phyloP scores from a whole-genome alignment of 2,888 invertebrate genomes.

The Catocala nupta region DNA sequence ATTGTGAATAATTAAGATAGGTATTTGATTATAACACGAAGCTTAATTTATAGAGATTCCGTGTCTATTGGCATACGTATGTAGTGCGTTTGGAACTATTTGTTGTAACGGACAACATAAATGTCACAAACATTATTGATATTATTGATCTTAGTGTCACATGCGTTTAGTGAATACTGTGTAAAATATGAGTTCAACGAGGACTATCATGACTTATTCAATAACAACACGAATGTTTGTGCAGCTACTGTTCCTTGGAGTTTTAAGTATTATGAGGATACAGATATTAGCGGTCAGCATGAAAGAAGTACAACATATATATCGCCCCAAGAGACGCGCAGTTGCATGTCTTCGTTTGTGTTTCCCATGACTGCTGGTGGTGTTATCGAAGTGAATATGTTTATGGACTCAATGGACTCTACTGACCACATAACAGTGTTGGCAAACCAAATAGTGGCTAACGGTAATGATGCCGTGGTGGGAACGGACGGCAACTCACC shows the following conservation, averaged over 20 bases:
- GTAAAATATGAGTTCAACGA: conserved; percentile 63
- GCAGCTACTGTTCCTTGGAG: background rate
- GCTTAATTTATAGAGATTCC: conserved; percentile 52
- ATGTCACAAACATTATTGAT: conserved; percentile 45
- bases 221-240: background rate
- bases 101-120: conserved; percentile 21
- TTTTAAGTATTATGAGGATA: conserved; percentile 33
- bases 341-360: conserved; percentile 48
- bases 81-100: conserved; percentile 35
- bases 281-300: conserved; percentile 47
- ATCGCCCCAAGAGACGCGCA: conserved; percentile 32
- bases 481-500: conserved; percentile 15
- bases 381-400: conserved; percentile 59
- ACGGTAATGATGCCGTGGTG: conserved; percentile 36
- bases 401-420: conserved; percentile 44
- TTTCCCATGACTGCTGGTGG: conserved; percentile 58
- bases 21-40: conserved; percentile 48
- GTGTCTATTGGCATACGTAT: conserved; percentile 45
- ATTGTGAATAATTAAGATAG: conserved; percentile 52
- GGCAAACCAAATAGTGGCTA: conserved; percentile 40
- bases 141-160: conserved; percentile 36
- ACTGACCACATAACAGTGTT: conserved; percentile 55
- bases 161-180: conserved; percentile 58
- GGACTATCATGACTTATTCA: conserved; percentile 40
- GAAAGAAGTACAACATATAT: conserved; percentile 53